phyloP scores from a whole-genome alignment of 2,888 invertebrate genomes.

The Chaitophorus viminalis region DNA sequence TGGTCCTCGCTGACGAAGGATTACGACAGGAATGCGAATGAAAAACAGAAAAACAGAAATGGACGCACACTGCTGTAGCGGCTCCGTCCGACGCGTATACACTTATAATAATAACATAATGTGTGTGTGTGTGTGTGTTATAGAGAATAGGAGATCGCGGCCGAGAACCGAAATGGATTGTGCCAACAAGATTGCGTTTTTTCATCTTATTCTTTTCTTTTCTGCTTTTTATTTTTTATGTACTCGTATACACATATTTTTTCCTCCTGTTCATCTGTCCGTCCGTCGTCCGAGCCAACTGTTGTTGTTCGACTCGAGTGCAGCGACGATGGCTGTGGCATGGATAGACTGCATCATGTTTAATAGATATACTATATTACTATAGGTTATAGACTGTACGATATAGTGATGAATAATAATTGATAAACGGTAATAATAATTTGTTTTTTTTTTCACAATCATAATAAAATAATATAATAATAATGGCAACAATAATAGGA shows the following conservation, averaged over 20 bases:
- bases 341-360: too few relatives aligned
- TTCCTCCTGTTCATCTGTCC: not conserved
- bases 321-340: not conserved
- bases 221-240: not conserved
- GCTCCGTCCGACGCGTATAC: not conserved
- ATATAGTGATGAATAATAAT: too few relatives aligned
- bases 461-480: too few relatives aligned
- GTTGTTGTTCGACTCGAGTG: not conserved
- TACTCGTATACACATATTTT: too few relatives aligned
- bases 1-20: not conserved
- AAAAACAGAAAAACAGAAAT: not conserved
- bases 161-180: not conserved
- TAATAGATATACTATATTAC: too few relatives aligned
- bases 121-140: not conserved
- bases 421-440: too few relatives aligned
- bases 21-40: not conserved
- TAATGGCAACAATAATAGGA: too few relatives aligned
- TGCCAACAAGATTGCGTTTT: slow-evolving; percentile 26
- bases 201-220: not conserved
- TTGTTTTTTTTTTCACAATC: too few relatives aligned
- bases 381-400: too few relatives aligned
- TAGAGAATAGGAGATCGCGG: not conserved
- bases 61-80: not conserved
- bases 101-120: not conserved
- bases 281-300: not conserved